Conservation (phyloP, 2,113 vertebrate genomes). For the Chamaetylas fuelleborni region DNA sequence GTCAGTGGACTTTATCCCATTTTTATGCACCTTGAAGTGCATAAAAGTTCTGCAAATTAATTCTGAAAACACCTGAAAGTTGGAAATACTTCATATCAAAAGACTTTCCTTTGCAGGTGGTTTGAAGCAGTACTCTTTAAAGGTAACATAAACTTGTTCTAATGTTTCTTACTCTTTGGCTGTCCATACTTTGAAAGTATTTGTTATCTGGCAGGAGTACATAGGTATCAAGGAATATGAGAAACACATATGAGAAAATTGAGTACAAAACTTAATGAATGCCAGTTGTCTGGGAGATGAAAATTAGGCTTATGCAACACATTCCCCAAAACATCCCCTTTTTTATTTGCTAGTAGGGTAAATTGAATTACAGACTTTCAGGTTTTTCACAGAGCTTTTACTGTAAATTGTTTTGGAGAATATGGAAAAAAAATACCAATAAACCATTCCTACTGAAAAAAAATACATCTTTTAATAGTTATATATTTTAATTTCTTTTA, state of each 20-base stretch:
- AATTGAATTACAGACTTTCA: background rate
- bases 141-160: background rate
- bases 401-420: background rate
- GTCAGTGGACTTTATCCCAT: background rate
- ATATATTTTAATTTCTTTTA: background rate
- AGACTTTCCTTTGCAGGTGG: background rate
- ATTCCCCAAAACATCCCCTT: background rate
- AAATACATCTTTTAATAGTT: background rate
- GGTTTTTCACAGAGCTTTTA: background rate
- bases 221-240: background rate
- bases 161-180: background rate
- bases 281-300: background rate
- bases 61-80: background rate
- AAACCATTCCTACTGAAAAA: background rate
- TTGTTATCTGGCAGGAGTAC: background rate
- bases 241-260: background rate
- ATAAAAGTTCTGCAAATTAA: background rate
- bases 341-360: background rate
- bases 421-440: background rate
- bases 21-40: background rate
- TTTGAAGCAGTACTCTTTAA: background rate
- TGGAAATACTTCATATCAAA: background rate
- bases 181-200: background rate
- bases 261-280: background rate
- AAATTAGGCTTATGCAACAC: background rate